Percentiles rank a stretch among this genome's conserved stretches.
phyloP scores from a whole-genome alignment of 2,113 vertebrate genomes.

The Eclectus roratus region DNA sequence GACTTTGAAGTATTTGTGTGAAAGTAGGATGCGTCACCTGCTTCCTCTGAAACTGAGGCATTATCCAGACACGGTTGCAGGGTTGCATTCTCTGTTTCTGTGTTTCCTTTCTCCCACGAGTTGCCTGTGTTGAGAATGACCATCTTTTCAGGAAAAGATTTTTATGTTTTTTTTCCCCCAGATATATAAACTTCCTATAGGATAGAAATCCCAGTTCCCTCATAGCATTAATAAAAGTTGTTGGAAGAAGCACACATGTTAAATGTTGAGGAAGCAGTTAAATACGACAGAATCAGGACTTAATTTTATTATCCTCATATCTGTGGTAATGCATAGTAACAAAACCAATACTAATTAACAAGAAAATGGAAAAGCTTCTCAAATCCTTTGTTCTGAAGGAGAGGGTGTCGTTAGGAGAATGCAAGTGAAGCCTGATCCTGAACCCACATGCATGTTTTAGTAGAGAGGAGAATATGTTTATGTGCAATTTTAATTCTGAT shows the following conservation, averaged over 20 bases:
- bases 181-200: rapidly evolving
- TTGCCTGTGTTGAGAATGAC: not conserved
- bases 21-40: rapidly evolving
- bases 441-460: not conserved
- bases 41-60: not conserved
- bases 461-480: not conserved
- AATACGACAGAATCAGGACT: not conserved
- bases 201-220: not conserved
- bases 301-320: not conserved
- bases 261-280: not conserved
- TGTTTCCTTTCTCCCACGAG: not conserved
- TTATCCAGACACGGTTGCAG: not conserved
- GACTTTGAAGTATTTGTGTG: rapidly evolving
- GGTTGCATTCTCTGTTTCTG: not conserved
- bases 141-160: not conserved
- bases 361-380: not conserved
- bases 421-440: not conserved
- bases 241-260: rapidly evolving
- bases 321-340: not conserved
- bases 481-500: not conserved
- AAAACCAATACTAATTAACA: not conserved
- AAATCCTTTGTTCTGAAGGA: not conserved
- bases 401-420: rapidly evolving
- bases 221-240: not conserved
- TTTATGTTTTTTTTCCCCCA: not conserved